These are phyloP conservation scores for Falco columbarius DNA, from an alignment of 2,797 vertebrate genomes.

Conservation along the genomic window DNA sequence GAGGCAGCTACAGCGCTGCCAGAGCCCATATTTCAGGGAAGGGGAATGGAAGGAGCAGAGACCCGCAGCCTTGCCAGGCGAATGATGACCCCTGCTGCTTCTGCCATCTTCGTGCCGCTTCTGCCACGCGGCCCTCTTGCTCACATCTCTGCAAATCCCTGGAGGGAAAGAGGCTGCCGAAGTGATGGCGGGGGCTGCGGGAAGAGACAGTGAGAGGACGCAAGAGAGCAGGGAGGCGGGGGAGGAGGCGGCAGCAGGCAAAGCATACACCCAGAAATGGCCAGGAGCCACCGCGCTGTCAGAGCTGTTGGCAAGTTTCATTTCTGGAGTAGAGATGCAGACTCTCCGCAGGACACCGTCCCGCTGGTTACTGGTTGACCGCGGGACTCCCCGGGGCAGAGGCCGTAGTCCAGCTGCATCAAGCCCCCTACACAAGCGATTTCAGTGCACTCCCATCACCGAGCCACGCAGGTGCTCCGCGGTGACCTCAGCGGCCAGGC, in stretches of 20 bases:
- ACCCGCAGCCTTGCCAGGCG: not conserved
- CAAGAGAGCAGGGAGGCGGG: not conserved
- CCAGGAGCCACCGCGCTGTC: not conserved
- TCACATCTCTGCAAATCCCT: not conserved
- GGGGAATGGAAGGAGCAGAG: not conserved
- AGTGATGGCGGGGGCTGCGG: not conserved
- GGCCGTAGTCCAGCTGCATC: not conserved
- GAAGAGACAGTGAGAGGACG: not conserved
- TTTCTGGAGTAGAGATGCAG: not conserved
- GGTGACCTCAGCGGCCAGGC: not conserved
- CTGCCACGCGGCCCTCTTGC: not conserved
- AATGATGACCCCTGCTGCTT: not conserved
- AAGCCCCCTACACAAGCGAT: not conserved
- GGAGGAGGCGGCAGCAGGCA: not conserved
- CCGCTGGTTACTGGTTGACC: not conserved
- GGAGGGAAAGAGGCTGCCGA: not conserved
- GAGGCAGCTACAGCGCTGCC: not conserved
- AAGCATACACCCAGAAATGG: not conserved
- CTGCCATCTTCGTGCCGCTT: not conserved
- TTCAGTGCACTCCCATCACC: not conserved
- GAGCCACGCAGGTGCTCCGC: not conserved
- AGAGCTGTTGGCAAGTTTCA: not conserved
- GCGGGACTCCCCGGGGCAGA: not conserved
- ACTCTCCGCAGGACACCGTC: not conserved
- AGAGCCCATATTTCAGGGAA: not conserved